phyloP scores from a whole-genome alignment of 2,797 vertebrate genomes.

The Limnodromus scolopaceus region DNA sequence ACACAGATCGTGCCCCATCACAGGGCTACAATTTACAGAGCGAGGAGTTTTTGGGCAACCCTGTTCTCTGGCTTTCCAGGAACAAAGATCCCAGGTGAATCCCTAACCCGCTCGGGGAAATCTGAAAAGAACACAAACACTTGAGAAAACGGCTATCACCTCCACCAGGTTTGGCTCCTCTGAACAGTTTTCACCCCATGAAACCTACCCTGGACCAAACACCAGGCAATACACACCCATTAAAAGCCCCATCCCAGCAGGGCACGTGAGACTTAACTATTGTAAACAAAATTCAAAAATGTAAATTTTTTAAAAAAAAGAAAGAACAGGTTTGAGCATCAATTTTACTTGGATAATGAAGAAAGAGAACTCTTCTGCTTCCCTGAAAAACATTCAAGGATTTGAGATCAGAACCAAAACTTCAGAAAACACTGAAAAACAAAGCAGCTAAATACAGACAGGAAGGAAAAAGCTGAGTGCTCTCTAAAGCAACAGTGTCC shows the following conservation, averaged over 20 bases:
- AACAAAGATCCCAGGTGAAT: neutral
- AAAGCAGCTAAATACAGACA: neutral
- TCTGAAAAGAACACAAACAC: neutral
- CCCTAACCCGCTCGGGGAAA: neutral
- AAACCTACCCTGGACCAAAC: neutral
- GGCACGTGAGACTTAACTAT: rapidly evolving
- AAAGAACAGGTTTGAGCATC: rapidly evolving
- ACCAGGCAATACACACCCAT: rapidly evolving
- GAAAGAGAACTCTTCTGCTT: neutral
- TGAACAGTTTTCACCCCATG: neutral
- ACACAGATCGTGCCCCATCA: rapidly evolving
- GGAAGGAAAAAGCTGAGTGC: slow-evolving; percentile 58
- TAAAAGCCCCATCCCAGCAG: neutral
- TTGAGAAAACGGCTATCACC: neutral
- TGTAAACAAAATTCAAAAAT: neutral
- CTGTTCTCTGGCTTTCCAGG: neutral
- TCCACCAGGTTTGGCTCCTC: neutral
- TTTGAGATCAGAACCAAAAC: neutral
- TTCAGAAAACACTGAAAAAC: neutral
- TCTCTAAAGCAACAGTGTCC: slow-evolving; percentile 12
- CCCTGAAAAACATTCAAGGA: neutral
- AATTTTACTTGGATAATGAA: neutral
- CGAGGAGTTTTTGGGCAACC: neutral
- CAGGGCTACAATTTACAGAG: neutral
- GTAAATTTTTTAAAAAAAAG: neutral